A percentile compares a stretch with the other conserved stretches of the same genome.
phyloP scores from a whole-genome alignment of 1,140 invertebrate genomes.

The Euschistus heros region DNA sequence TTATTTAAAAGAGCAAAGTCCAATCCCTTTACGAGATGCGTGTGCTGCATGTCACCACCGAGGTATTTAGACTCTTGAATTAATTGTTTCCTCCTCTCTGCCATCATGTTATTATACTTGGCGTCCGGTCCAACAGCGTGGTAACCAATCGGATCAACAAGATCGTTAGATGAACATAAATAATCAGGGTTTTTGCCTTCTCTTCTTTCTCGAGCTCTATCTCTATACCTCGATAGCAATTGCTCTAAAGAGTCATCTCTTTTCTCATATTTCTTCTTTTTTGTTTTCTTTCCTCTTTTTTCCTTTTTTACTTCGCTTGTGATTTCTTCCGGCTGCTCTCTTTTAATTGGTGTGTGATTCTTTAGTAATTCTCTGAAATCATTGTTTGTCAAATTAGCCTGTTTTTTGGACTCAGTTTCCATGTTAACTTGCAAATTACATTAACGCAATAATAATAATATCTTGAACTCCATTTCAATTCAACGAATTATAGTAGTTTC shows the following conservation, averaged over 20 bases:
- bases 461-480: too few species aligned
- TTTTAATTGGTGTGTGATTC: neutral
- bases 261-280: neutral
- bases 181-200: conserved; percentile 3
- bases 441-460: too few species aligned
- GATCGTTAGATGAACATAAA: too few species aligned
- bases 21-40: conserved; percentile 4
- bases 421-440: too few species aligned
- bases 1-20: conserved; percentile 11
- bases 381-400: too few species aligned
- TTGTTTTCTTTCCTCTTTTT: neutral
- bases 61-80: conserved; percentile 13
- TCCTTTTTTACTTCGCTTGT: too few species aligned
- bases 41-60: conserved; percentile 8
- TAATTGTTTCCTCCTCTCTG: neutral
- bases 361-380: too few species aligned
- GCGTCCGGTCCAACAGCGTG: neutral
- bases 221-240: neutral
- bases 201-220: neutral
- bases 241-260: neutral
- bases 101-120: neutral
- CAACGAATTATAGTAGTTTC: too few species aligned
- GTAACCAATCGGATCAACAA: neutral
- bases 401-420: too few species aligned
- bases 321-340: too few species aligned